Evolutionary conservation across 1,140 invertebrate genomes (phyloP), one percentile per base, ranked within the genome.

Genomic region (Archivesica marissinica): DNA sequence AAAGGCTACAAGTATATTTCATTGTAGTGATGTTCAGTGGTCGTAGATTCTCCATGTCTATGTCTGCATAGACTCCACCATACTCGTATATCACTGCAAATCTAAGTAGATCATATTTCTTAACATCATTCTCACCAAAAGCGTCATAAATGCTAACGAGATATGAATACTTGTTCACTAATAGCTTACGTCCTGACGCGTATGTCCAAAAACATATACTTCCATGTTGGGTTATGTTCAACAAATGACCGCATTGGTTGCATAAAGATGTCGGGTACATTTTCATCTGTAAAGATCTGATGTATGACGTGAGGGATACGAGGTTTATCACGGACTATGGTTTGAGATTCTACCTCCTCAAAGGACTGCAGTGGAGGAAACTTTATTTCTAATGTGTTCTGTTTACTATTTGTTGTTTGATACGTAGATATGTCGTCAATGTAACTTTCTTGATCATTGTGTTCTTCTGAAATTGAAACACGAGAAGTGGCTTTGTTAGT

Each of bases 281-380:
- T 20, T 17, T 70, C 61, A 11, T 64, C 76, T 39, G 88, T 87
- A 90, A 87, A 92, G 7, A 89, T 90, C 80, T 92, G 92, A 61
- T 92, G 92, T 79, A 92, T 91, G 9, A 90, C 90, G 56, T 89
- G 87, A 20, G 91, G 91, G 13, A 92, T 89, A 23, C 61, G 30
- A 1, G 64, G 64, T 80, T 75, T 54, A 13, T 35, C 20, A 3
- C 50, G 17, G 23, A 82, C 87, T 0, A 33, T 44, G 3, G 44
- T 47, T 3, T 89, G 89, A 56, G 87, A 86, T 9, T 79, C 74
- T 75, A 82, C 86, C 11, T 38, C 38, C 11, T 28, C 56, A 4
- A n/a, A 6, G 1, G 76, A 56, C 41, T 79, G 76, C 15, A 47
- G 50, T 6, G 38, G 23, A 4, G 30, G 50, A 17, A n/a, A 52